Conservation (phyloP, 2,797 vertebrate species). For the Dryobates pubescens region DNA sequence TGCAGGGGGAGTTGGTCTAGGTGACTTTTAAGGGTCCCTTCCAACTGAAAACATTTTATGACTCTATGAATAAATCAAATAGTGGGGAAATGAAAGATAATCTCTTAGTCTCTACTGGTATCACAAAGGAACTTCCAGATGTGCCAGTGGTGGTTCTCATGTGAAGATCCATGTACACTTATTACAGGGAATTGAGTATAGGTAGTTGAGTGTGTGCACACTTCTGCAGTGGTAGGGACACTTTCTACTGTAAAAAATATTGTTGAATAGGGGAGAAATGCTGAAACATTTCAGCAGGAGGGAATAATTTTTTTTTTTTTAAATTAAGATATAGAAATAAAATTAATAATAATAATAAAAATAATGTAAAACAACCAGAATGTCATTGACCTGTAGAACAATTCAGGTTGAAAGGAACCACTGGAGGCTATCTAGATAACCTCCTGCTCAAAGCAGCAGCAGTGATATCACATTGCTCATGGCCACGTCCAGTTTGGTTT, state of each 20-base stretch:
- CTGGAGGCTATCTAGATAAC: not conserved
- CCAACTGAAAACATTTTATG: too few species aligned
- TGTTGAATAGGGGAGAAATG: accelerated
- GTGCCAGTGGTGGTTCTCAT: not conserved
- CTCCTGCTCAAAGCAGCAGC: not conserved
- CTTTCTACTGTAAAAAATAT: not conserved
- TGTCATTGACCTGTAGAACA: not conserved
- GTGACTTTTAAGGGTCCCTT: too few species aligned
- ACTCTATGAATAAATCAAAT: not conserved
- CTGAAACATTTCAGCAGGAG: not conserved
- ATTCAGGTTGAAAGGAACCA: not conserved
- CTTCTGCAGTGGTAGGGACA: not conserved
- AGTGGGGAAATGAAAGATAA: not conserved
- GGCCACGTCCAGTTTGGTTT: not conserved
- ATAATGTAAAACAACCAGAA: not conserved
- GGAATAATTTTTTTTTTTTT: too few species aligned
- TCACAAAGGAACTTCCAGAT: not conserved
- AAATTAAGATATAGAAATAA: too few species aligned
- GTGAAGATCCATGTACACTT: not conserved
- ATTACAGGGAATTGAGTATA: not conserved
- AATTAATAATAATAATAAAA: too few species aligned
- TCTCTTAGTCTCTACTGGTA: not conserved
- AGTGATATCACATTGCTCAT: not conserved
- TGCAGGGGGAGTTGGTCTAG: too few species aligned
- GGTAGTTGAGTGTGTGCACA: not conserved